These are phyloP conservation scores for Styela clava DNA, from an alignment of 23 tunicate species.

Conservation along the genomic window DNA sequence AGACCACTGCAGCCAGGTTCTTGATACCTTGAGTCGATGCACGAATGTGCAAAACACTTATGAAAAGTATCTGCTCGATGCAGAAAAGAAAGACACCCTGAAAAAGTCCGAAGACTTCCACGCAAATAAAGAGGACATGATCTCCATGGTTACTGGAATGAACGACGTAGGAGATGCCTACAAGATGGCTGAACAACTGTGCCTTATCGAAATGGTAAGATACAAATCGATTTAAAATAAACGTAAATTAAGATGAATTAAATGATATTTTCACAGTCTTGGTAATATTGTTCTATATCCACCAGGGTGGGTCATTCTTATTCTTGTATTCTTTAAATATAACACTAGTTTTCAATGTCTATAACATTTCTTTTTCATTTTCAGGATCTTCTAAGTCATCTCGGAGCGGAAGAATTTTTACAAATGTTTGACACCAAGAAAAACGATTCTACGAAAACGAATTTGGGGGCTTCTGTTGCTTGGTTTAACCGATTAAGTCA, in stretches of 20 bases:
- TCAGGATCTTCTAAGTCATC: slow-evolving; percentile 79
- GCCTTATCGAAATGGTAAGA: slow-evolving; percentile 88
- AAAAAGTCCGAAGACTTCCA: slow-evolving; percentile 36
- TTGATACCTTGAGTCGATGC: slow-evolving; percentile 59
- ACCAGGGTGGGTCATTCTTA: neutral
- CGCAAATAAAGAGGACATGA: slow-evolving; percentile 60
- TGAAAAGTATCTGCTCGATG: slow-evolving; percentile 48
- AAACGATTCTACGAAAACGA: slow-evolving; percentile 48
- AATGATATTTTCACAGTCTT: too few relatives aligned
- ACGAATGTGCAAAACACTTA: slow-evolving; percentile 59
- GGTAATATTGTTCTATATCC: too few relatives aligned
- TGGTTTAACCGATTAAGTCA: slow-evolving; percentile 90
- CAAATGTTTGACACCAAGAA: slow-evolving; percentile 70
- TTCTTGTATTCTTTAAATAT: too few relatives aligned
- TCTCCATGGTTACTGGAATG: slow-evolving; percentile 32
- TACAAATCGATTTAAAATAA: too few relatives aligned
- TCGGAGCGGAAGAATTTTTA: slow-evolving; percentile 89
- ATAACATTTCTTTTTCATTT: slow-evolving; percentile 6
- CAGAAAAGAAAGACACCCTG: slow-evolving; percentile 30
- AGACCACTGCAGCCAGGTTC: slow-evolving; percentile 49
- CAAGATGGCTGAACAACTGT: slow-evolving; percentile 76
- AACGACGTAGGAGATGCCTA: slow-evolving; percentile 79
- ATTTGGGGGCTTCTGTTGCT: slow-evolving; percentile 86
- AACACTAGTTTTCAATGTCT: too few relatives aligned
- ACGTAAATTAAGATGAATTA: too few relatives aligned